Evolutionary conservation across 2,888 invertebrate genomes (phyloP).

Genomic region (Drosophila prostipennis): DNA sequence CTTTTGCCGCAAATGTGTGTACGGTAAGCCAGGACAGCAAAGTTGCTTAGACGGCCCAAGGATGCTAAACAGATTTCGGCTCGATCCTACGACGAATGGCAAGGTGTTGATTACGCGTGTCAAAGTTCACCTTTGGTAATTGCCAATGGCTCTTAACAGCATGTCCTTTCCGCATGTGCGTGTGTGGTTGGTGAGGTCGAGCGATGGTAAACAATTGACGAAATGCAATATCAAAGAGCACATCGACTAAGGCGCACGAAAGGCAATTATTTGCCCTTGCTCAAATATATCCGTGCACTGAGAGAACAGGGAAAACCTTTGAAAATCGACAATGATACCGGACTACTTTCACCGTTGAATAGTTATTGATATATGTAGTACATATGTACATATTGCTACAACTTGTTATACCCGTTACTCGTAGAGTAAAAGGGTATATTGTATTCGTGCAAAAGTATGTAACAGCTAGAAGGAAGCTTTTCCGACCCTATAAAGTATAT

Average conservation of each 20-base stretch:
- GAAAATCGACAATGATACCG: no score
- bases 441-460: no score
- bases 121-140: conserved; percentile 46
- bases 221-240: conserved; percentile 55
- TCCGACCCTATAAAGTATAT: no score
- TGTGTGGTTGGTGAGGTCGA: conserved; percentile 53
- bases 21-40: conserved; percentile 27
- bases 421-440: no score
- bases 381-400: no score
- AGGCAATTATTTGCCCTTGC: conserved; percentile 9
- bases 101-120: conserved; percentile 61
- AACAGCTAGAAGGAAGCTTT: no score
- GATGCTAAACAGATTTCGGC: conserved; percentile 60
- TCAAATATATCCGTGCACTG: neutral
- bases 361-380: no score
- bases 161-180: conserved; percentile 3
- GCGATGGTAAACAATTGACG: conserved; percentile 45
- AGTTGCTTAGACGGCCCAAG: conserved; percentile 46
- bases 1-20: conserved; percentile 41
- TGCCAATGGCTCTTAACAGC: conserved; percentile 24
- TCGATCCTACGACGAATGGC: conserved; percentile 27
- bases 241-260: conserved; percentile 17
- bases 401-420: no score
- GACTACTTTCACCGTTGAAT: no score
- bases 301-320: neutral